Evolutionary conservation across 2,113 vertebrate genomes (phyloP), one percentile per base, ranked within the genome.

Genomic region (Passer montanus): DNA sequence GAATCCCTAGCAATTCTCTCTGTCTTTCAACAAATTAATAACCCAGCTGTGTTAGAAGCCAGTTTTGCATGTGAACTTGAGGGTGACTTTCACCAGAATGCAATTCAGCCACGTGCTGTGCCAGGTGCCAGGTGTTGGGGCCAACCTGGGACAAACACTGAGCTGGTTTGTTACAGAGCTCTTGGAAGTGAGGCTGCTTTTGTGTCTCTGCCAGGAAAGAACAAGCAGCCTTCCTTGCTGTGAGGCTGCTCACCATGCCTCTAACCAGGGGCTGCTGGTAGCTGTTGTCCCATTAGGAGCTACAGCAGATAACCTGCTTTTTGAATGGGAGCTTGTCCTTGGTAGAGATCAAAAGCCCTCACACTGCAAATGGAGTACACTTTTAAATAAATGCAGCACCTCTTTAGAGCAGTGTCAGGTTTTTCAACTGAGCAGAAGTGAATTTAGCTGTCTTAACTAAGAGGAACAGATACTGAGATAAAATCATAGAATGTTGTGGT

Each of bases 11-110:
- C 15, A 0, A 89, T 93, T 96, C 46, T 68, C 63, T 91, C 74
- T 94, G 63, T 96, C 94, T 91, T 88, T 97, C 93, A 97, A 90
- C 95, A 95, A 95, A 96, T 76, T 91, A 94, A 97, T 97, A 97
- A 96, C 1, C 3, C 50, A 93, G 84, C 55, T 75, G 60, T 50
- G 50, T 68, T 58, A 66, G 82, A 62, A 91, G 82, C 89, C 89
- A 95, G 74, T 24, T 95, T 74, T 89, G 59, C 55, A 18, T 41
- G 81, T 96, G 85, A 90, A 95, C 37, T 92, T 56, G 69, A 80
- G 76, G 26, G 46, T 76, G 75, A 91, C 93, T 96, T 96, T 97
- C 94, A 94, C 58, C 80, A 89, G 72, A 67, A 79, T 64, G 76
- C 80, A 93, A 82, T 96, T 89, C 58, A 84, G 82, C 78, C 44